phyloP scores from a whole-genome alignment of 2,113 vertebrate genomes.

The Pionites leucogaster region DNA sequence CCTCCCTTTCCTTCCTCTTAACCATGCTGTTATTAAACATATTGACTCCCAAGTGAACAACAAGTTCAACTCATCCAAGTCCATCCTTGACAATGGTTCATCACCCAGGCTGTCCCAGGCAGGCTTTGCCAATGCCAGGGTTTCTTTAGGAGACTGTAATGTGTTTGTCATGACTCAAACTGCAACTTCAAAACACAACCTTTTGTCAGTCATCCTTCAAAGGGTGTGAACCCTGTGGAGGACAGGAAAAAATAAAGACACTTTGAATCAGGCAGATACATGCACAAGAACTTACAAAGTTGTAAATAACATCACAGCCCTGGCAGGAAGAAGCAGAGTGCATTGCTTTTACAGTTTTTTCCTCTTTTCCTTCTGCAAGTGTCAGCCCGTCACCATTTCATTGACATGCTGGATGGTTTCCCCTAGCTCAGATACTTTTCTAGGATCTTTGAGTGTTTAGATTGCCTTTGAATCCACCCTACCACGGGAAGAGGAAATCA shows the following conservation, averaged over 20 bases:
- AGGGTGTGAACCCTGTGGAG: neutral
- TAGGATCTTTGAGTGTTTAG: slow-evolving; percentile 13
- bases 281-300: neutral
- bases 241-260: slow-evolving; percentile 47
- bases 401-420: slow-evolving; percentile 7
- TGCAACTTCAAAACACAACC: neutral
- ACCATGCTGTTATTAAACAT: neutral
- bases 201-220: neutral
- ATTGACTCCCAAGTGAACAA: neutral
- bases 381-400: slow-evolving; percentile 16
- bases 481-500: slow-evolving; percentile 52
- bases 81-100: neutral
- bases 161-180: neutral
- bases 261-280: neutral
- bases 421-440: slow-evolving; percentile 51
- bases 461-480: slow-evolving; percentile 33
- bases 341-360: slow-evolving; percentile 65
- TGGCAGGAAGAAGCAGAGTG: slow-evolving; percentile 45
- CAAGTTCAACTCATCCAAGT: neutral
- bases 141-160: neutral
- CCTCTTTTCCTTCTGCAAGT: slow-evolving; percentile 53
- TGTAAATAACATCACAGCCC: slow-evolving; percentile 48
- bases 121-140: neutral
- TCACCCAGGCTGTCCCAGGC: neutral
- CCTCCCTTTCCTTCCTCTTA: neutral